These are phyloP conservation scores for Cephus nigrinus DNA, from an alignment of 2,888 invertebrate species.

Conservation along the genomic window DNA sequence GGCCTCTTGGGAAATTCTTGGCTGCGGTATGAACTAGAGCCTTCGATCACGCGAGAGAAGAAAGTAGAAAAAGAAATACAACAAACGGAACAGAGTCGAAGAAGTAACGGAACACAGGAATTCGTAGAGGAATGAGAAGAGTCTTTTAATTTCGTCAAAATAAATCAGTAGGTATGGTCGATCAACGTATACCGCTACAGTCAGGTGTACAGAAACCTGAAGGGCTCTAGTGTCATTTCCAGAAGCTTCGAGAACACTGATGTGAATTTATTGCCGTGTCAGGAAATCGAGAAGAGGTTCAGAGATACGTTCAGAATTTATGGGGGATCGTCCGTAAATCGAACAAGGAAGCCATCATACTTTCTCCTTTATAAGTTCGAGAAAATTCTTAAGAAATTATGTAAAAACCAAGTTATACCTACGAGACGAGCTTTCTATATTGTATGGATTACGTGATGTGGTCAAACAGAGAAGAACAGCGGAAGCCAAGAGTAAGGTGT, in stretches of 20 bases:
- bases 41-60: constrained; percentile 8
- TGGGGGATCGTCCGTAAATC: constrained; percentile 9
- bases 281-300: constrained; percentile 26
- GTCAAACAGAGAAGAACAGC: not conserved
- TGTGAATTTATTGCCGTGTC: constrained; percentile 42
- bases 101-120: constrained; percentile 4
- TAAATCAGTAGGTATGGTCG: not conserved
- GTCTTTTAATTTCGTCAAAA: not conserved
- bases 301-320: constrained; percentile 32
- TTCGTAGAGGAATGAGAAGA: no score
- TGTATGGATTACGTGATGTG: not conserved
- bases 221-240: not conserved
- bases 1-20: not conserved
- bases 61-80: not conserved
- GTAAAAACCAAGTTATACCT: no score
- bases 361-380: not conserved
- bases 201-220: not conserved
- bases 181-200: not conserved
- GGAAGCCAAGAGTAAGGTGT: not conserved
- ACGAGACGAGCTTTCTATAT: no score
- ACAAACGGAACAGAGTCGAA: not conserved
- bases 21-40: not conserved
- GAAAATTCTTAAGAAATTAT: not conserved
- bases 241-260: constrained; percentile 31
- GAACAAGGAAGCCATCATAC: not conserved